These are phyloP conservation scores for Tryphoninae sp. DNA, from an alignment of 2,888 invertebrate species.

Conservation along the genomic window DNA sequence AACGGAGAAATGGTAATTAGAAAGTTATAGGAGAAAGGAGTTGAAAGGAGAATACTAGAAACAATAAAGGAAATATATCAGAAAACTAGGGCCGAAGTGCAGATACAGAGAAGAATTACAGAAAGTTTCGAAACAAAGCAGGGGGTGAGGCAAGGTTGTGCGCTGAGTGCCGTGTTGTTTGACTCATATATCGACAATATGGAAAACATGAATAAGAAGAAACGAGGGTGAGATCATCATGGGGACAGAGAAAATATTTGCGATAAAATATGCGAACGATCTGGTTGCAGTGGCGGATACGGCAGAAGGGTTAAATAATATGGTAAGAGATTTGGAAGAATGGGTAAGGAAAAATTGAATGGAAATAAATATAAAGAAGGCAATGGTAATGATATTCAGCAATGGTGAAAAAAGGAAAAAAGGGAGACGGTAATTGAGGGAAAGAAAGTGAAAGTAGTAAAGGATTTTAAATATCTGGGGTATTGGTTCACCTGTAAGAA, in stretches of 20 bases:
- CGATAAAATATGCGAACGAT: neutral
- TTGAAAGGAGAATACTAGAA: slow-evolving; percentile 33
- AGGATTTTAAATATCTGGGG: too few species aligned
- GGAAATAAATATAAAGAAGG: neutral
- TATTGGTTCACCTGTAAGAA: too few species aligned
- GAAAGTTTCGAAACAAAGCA: slow-evolving; percentile 40
- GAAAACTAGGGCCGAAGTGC: slow-evolving; percentile 29
- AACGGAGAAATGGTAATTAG: slow-evolving; percentile 37
- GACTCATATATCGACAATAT: slow-evolving; percentile 5
- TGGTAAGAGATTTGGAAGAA: neutral
- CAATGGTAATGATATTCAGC: neutral
- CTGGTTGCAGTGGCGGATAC: too few species aligned
- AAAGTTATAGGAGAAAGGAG: slow-evolving; percentile 38
- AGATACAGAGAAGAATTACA: slow-evolving; percentile 35
- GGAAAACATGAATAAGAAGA: neutral
- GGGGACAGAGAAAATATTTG: neutral
- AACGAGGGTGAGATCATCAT: too few species aligned
- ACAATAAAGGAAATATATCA: slow-evolving; percentile 42
- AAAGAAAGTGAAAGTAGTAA: too few species aligned
- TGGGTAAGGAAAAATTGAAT: neutral
- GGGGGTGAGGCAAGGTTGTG: neutral
- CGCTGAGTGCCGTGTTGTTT: neutral
- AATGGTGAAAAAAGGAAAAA: too few species aligned
- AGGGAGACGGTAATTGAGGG: too few species aligned
- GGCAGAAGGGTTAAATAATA: too few species aligned